phyloP scores from a whole-genome alignment of 2,888 invertebrate genomes.

The Agrypnus murinus region DNA sequence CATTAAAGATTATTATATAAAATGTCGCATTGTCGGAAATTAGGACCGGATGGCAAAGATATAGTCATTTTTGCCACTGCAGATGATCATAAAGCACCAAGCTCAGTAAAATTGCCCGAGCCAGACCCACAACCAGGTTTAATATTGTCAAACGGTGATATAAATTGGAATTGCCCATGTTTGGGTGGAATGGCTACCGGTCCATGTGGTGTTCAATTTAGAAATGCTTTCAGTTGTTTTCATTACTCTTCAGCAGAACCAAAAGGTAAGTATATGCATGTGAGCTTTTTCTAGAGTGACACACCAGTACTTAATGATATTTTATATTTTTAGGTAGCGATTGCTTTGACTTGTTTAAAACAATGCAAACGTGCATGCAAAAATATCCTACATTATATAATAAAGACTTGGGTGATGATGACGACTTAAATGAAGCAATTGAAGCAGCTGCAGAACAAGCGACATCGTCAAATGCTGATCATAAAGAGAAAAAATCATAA shows the following conservation, averaged over 20 bases:
- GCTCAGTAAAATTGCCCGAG: slow-evolving; percentile 80
- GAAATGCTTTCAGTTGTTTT: slow-evolving; percentile 96
- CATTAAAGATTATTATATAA: slow-evolving; percentile 59
- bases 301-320: no score
- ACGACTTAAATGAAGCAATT: slow-evolving; percentile 70
- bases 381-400: slow-evolving; percentile 90
- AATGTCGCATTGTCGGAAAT: slow-evolving; percentile 72
- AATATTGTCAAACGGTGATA: slow-evolving; percentile 88
- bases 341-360: slow-evolving; percentile 91
- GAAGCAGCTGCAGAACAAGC: slow-evolving; percentile 51
- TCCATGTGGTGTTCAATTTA: slow-evolving; percentile 94
- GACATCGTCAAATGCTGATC: slow-evolving; percentile 25
- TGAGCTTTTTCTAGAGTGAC: no score
- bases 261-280: slow-evolving; percentile 85
- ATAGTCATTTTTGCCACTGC: slow-evolving; percentile 87
- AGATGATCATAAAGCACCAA: slow-evolving; percentile 85
- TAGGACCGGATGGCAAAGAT: slow-evolving; percentile 81
- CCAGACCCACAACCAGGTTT: slow-evolving; percentile 86
- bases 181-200: slow-evolving; percentile 98
- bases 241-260: slow-evolving; percentile 92
- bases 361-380: slow-evolving; percentile 94
- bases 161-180: slow-evolving; percentile 98
- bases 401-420: slow-evolving; percentile 79
- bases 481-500: slow-evolving; percentile 8
- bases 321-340: slow-evolving; percentile 75